Conservation (phyloP, 2,888 invertebrate species). For the Temnothorax unifasciatus region DNA sequence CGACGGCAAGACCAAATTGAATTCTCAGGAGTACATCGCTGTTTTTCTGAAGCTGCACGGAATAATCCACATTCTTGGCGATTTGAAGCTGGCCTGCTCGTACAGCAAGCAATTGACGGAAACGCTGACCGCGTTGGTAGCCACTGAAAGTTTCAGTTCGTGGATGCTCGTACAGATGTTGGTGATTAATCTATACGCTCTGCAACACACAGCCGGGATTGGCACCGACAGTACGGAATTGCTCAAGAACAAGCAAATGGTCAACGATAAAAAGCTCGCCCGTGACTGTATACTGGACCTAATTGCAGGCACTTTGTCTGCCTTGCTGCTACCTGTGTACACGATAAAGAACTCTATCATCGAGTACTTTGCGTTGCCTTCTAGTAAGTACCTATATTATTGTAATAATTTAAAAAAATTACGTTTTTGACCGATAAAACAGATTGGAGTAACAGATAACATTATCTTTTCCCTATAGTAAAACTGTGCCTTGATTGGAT, state of each 20-base stretch:
- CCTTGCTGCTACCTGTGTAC: conserved; percentile 91
- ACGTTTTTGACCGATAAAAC: neutral
- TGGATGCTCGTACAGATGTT: conserved; percentile 93
- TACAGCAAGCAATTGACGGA: conserved; percentile 90
- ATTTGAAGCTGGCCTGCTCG: conserved; percentile 89
- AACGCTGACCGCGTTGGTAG: conserved; percentile 92
- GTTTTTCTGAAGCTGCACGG: conserved; percentile 90
- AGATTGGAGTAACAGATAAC: neutral
- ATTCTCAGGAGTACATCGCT: conserved; percentile 88
- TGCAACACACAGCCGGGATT: conserved; percentile 88
- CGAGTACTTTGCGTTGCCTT: conserved; percentile 90
- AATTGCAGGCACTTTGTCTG: conserved; percentile 90
- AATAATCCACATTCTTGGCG: conserved; percentile 87
- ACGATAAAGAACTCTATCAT: conserved; percentile 90
- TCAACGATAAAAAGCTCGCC: conserved; percentile 88
- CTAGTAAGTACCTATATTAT: conserved; percentile 87
- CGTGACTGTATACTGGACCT: conserved; percentile 89
- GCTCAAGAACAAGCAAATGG: conserved; percentile 87
- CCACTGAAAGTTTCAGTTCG: conserved; percentile 92
- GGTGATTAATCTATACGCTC: conserved; percentile 91
- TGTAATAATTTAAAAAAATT: neutral
- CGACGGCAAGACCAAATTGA: conserved; percentile 87
- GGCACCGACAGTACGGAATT: conserved; percentile 83
- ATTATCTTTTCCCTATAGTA: conserved; percentile 86
- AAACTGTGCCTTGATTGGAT: conserved; percentile 93